Conservation (phyloP, 2,888 invertebrate genomes). For the Zaprionus obscuricornis region DNA sequence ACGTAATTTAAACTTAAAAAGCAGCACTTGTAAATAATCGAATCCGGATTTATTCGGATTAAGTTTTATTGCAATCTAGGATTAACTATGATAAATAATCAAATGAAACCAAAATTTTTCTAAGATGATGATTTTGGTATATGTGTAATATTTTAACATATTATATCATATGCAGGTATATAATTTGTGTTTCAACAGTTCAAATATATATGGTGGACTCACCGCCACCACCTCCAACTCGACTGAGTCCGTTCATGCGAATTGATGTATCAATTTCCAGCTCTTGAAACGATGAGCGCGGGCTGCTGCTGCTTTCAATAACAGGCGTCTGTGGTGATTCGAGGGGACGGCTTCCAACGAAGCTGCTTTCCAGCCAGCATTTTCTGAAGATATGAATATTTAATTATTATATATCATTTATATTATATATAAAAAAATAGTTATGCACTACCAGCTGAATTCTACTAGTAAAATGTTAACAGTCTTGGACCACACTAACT, state of each 20-base stretch:
- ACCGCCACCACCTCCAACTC: conserved; percentile 84
- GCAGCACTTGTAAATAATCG: too few relatives aligned
- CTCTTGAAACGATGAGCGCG: conserved; percentile 35
- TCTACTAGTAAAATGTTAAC: too few relatives aligned
- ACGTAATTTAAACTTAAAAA: too few relatives aligned
- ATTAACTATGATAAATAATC: too few relatives aligned
- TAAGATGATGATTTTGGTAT: too few relatives aligned
- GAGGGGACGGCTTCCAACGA: conserved; percentile 92
- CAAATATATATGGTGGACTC: conserved; percentile 82
- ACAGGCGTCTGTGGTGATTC: conserved; percentile 93
- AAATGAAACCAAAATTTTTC: too few relatives aligned
- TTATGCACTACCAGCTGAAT: too few relatives aligned
- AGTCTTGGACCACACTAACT: too few relatives aligned
- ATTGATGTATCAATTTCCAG: conserved; percentile 60
- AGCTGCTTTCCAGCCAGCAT: conserved; percentile 96
- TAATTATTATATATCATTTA: not conserved
- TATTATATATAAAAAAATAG: not conserved
- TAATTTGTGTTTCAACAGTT: conserved; percentile 19
- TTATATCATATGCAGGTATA: conserved; percentile 9
- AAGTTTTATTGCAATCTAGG: too few relatives aligned
- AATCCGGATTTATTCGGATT: too few relatives aligned
- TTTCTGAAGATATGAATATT: conserved; percentile 81
- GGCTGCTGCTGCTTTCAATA: conserved; percentile 84
- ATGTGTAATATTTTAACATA: conserved; percentile 40
- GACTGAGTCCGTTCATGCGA: conserved; percentile 83